A percentile compares a stretch with the other conserved stretches of the same genome.
Conservation (phyloP, 2,797 vertebrate genomes). For the Okamejei kenojei region DNA sequence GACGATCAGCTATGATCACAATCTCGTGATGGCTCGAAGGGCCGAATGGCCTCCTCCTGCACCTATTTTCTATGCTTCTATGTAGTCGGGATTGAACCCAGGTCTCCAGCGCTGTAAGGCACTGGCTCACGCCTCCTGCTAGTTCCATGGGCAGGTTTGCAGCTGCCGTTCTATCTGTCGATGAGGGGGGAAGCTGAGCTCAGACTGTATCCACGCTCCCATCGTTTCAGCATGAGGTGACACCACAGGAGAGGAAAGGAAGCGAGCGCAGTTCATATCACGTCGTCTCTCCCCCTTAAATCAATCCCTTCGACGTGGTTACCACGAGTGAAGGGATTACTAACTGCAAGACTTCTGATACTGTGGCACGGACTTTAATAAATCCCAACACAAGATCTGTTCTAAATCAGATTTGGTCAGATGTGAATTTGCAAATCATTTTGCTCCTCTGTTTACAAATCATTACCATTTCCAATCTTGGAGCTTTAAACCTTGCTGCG, state of each 20-base stretch:
- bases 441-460: slow-evolving; percentile 22
- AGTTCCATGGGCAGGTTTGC: too few relatives aligned
- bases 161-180: neutral
- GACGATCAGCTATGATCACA: too few relatives aligned
- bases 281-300: neutral
- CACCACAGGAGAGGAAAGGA: neutral
- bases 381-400: neutral
- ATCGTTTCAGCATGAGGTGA: neutral
- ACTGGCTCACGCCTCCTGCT: neutral
- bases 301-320: slow-evolving; percentile 10
- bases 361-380: neutral
- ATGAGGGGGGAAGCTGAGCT: neutral
- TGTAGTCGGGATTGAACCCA: too few relatives aligned
- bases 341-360: neutral
- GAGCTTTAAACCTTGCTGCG: neutral
- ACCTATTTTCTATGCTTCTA: too few relatives aligned
- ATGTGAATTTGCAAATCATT: slow-evolving; percentile 27
- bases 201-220: neutral
- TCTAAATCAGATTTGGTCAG: slow-evolving; percentile 3
- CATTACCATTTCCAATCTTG: slow-evolving; percentile 18
- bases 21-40: too few relatives aligned
- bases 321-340: neutral
- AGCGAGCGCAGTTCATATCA: too few relatives aligned
- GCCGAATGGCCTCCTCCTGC: too few relatives aligned
- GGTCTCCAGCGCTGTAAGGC: too few relatives aligned